Conservation (phyloP, 2,888 invertebrate species). For the Pristionchus mayeri region DNA sequence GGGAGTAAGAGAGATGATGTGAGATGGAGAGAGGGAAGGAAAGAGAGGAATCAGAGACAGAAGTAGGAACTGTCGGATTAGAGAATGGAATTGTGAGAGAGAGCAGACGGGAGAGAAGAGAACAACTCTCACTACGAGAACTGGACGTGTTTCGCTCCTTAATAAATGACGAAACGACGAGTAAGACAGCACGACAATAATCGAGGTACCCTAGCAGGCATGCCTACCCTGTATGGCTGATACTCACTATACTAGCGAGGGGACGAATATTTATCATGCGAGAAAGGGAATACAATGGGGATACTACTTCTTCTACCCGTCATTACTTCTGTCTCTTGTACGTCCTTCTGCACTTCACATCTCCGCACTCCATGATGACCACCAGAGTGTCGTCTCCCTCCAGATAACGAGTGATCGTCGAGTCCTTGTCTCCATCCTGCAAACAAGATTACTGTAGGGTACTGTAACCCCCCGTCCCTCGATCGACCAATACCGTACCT, state of each 20-base stretch:
- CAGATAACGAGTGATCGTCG: slow-evolving; percentile 61
- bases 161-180: background rate
- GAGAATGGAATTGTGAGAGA: background rate
- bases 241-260: background rate
- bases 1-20: background rate
- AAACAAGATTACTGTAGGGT: background rate
- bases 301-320: background rate
- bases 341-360: slow-evolving; percentile 58
- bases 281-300: background rate
- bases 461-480: slow-evolving; percentile 49
- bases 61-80: background rate
- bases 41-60: background rate
- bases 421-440: slow-evolving; percentile 58
- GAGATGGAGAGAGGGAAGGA: background rate
- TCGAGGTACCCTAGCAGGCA: slow-evolving; percentile 30
- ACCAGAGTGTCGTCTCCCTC: slow-evolving; percentile 60
- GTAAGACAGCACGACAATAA: background rate
- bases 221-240: background rate
- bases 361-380: slow-evolving; percentile 58
- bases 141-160: background rate
- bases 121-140: background rate
- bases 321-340: slow-evolving; percentile 57
- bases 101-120: background rate
- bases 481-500: slow-evolving; percentile 49
- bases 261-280: slow-evolving; percentile 37